Percentiles rank a stretch among this genome's conserved stretches.
These are phyloP conservation scores for Axinella damicornis DNA, from an alignment of 37 sponge, comb jelly and placozoan genomes.

Conservation along the genomic window DNA sequence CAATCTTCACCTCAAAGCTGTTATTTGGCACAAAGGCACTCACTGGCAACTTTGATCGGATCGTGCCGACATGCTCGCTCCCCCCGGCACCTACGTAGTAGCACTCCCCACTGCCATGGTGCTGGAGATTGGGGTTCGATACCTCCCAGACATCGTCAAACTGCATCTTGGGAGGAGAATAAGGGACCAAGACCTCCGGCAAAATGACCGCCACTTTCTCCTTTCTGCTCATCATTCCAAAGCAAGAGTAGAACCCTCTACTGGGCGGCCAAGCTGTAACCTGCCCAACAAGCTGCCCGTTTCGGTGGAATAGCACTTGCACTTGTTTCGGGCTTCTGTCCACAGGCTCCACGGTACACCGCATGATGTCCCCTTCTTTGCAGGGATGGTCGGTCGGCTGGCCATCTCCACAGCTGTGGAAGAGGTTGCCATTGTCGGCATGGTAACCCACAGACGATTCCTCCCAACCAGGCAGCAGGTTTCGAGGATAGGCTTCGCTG, in stretches of 20 bases:
- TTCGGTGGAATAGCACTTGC: slow-evolving; percentile 57
- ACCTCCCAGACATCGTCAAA: slow-evolving; percentile 58
- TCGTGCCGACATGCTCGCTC: slow-evolving; percentile 31
- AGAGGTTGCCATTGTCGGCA: slow-evolving; percentile 67
- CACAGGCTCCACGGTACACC: slow-evolving; percentile 43
- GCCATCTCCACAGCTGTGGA: slow-evolving; percentile 38
- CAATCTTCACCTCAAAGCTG: slow-evolving; percentile 69
- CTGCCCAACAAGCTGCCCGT: slow-evolving; percentile 33
- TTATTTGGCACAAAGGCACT: slow-evolving; percentile 19
- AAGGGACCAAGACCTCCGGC: slow-evolving; percentile 25
- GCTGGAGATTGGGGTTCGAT: slow-evolving; percentile 16
- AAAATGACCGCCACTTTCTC: slow-evolving; percentile 54
- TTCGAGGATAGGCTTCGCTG: slow-evolving; percentile 39
- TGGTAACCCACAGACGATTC: slow-evolving; percentile 75
- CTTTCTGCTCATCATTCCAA: slow-evolving; percentile 74
- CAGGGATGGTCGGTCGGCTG: slow-evolving; percentile 23
- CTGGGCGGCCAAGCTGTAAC: slow-evolving; percentile 45
- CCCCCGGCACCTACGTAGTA: slow-evolving; percentile 27
- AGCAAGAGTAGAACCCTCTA: slow-evolving; percentile 53
- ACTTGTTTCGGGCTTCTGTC: slow-evolving; percentile 52
- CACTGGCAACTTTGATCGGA: slow-evolving; percentile 62
- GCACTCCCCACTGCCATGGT: slow-evolving; percentile 43
- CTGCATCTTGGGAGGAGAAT: background rate
- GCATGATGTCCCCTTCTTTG: slow-evolving; percentile 48
- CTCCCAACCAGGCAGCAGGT: slow-evolving; percentile 77